These are phyloP conservation scores for Heliconius hermathena DNA, from an alignment of 1,140 invertebrate species.

Conservation along the genomic window DNA sequence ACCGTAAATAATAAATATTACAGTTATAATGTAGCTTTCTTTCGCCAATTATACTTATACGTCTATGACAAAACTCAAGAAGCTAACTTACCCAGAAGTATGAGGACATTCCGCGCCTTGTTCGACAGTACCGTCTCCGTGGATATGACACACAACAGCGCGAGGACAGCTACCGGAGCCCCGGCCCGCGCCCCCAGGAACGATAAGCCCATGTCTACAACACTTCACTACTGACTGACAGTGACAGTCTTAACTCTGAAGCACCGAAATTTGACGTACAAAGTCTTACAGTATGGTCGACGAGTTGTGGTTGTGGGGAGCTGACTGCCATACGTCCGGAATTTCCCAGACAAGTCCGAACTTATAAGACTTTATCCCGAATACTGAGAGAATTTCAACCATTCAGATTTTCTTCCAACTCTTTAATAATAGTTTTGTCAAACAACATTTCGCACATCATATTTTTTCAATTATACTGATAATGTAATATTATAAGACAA, in stretches of 20 bases:
- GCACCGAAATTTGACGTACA: not conserved
- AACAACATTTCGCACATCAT: no score
- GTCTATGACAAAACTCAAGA: not conserved
- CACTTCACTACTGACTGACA: not conserved
- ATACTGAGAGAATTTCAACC: no score
- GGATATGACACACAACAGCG: constrained; percentile 43
- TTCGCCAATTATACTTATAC: not conserved
- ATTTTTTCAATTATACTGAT: no score
- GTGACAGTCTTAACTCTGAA: not conserved
- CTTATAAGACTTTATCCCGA: no score
- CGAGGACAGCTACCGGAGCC: constrained; percentile 20
- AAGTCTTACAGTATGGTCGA: not conserved
- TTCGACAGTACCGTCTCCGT: constrained; percentile 54
- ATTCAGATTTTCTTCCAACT: no score
- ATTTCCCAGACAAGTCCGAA: no score
- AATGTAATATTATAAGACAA: no score
- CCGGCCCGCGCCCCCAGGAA: constrained; percentile 3
- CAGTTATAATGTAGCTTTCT: constrained; percentile 8
- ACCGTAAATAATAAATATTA: not conserved
- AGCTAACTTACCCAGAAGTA: constrained; percentile 63
- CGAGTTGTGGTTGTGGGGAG: no score
- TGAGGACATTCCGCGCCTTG: constrained; percentile 63
- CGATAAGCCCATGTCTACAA: not conserved
- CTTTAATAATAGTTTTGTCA: no score
- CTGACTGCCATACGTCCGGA: no score